Evolutionary conservation across 2,888 invertebrate genomes (phyloP).

Genomic region (Schrankia costaestrigalis): DNA sequence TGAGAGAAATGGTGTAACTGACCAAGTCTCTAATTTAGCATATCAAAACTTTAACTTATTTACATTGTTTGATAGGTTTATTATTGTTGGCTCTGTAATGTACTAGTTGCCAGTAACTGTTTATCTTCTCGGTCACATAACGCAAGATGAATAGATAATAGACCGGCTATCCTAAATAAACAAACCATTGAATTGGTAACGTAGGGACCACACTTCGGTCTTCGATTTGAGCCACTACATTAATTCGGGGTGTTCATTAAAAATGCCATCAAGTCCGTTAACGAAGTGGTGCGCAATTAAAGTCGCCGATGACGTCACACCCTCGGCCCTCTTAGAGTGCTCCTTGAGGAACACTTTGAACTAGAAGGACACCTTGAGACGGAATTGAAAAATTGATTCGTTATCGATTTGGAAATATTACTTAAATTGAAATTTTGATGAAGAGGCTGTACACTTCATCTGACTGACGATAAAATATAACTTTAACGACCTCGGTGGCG

Average conservation of each 20-base stretch:
- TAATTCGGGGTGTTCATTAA: conserved; percentile 80
- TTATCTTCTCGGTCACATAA: conserved; percentile 30
- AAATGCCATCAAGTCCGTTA: conserved; percentile 80
- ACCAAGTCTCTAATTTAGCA: too few species aligned
- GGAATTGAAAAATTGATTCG: conserved; percentile 69
- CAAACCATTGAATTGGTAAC: conserved; percentile 53
- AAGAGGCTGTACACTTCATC: too few species aligned
- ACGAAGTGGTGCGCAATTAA: conserved; percentile 80
- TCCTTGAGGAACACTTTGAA: conserved; percentile 56
- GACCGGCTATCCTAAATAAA: conserved; percentile 73
- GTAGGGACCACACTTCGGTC: conserved; percentile 67
- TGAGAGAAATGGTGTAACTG: too few species aligned
- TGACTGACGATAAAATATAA: too few species aligned
- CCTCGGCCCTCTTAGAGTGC: conserved; percentile 43
- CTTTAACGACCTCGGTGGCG: too few species aligned
- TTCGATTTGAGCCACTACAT: conserved; percentile 79
- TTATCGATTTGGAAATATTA: conserved; percentile 44
- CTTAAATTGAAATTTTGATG: conserved; percentile 3
- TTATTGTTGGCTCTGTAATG: conserved; percentile 11
- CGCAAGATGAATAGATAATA: conserved; percentile 44
- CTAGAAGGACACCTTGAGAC: conserved; percentile 64
- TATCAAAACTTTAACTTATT: neutral
- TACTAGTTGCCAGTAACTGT: conserved; percentile 11
- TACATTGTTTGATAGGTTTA: conserved; percentile 1
- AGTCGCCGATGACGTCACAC: conserved; percentile 77